Evolutionary conservation across 2,888 invertebrate genomes (phyloP), one percentile per base, ranked within the genome.

Genomic region (Blastobasis lacticolella): DNA sequence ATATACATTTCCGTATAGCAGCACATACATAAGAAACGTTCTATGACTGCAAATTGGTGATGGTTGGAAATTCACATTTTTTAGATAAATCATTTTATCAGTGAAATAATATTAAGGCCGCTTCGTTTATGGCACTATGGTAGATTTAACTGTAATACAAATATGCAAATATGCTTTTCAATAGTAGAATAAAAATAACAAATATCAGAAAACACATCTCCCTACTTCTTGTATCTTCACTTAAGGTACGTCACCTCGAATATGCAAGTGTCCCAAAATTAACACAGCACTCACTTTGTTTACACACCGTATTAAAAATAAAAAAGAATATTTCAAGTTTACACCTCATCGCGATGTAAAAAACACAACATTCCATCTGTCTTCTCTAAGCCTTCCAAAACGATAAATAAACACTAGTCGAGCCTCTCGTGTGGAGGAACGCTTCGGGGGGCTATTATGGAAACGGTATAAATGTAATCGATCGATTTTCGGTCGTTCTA

Each of bases 401-500:
- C 82, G 84, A 85, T 85, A 85, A 87, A 85, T 85, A 87, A 87
- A 86, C 86, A 86, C 84, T 82, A 82, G 77, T 66, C 73, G 69
- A 69, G 69, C 70, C 23, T 76, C 81, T 79, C 69, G 71, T 76
- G 65, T 75, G 69, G 71, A 78, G 77, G 68, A 71, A 72, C 71
- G 70, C 66, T 70, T 58, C 57, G 53, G 54, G 66, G 58, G 53
- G 47, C 56, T 78, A 83, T 78, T 75, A 58, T 67, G 54, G 57
- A 62, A 23, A 23, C 23, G 23, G 23, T 23, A 23, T 23, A 23
- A 23, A 23, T 23, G 23, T 23, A 10, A 47, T 23, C 42, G 41
- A 6, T 51, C 53, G 53, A 46, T 49, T 43, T 50, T 49, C 46
- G 44, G 49, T 45, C 49, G 46, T 49, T 37, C 10, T 23, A 23